Evolutionary conservation across 2,113 vertebrate species (phyloP), one percentile per base, ranked within the genome.

Genomic region (Nansenia antarctica): DNA sequence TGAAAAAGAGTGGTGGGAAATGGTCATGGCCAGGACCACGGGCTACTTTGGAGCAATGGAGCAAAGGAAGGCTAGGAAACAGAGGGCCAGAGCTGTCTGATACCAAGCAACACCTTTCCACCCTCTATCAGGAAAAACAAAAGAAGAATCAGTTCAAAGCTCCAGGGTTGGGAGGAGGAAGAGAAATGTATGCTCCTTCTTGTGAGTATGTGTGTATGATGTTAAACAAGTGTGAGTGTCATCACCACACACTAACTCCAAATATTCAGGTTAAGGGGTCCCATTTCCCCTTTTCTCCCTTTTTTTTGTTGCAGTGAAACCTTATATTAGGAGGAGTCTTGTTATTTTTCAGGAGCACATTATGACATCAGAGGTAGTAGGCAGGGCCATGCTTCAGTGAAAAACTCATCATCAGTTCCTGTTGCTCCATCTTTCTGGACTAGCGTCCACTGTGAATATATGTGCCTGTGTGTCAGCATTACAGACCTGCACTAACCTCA

Each of bases 351-450:
- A 85, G 87, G 76, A 42, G 24, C 61, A 63, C 11, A n/a, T n/a
- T 26, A 63, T 63, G 61, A 42, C 61, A 63, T 63, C 15, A 47
- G 3, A 63, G 14, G 15, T 31, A 29, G 37, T 29, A 45, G 35
- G 61, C 35, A 45, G 35, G 35, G 31, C 69, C 70, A 55, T 49
- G 69, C 76, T 63, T 55, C 69, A 65, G 59, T 65, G 74, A 62
- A 80, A 82, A 74, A 73, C 79, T 49, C 69, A 74, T 67, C 80
- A 78, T 85, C 82, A 80, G 72, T 80, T 83, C 5, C 35, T 26
- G 20, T 27, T 5, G 5, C 55, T 47, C 26, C 20, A 12, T 73
- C 53, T 12, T 9, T 27, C 65, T 63, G 84, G 81, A 87, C 84
- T 82, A 85, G 81, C 87, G 82, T 89, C 79, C 39, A 78, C 78